phyloP scores from a whole-genome alignment of 2,888 invertebrate genomes.

The Sphecodes monilicornis region DNA sequence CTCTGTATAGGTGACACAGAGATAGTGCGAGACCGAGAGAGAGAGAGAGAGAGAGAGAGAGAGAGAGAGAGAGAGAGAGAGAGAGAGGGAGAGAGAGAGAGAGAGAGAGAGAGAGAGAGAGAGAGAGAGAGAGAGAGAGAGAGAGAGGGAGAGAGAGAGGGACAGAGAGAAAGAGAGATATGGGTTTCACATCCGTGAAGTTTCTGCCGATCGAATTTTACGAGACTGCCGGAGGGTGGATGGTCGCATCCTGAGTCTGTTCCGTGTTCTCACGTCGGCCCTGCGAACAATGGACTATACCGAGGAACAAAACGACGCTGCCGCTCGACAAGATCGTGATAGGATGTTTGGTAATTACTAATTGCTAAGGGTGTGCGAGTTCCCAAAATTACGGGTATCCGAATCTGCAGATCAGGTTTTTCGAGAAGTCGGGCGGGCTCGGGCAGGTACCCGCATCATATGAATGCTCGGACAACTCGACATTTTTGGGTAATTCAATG shows the following conservation, averaged over 20 bases:
- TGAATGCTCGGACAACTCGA: no score
- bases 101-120: neutral
- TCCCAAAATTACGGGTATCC: no score
- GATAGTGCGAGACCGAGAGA: neutral
- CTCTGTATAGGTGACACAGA: neutral
- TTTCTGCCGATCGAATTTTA: slow-evolving; percentile 29
- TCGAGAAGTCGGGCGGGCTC: no score
- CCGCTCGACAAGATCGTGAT: slow-evolving; percentile 15
- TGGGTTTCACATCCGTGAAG: neutral
- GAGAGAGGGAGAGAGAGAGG: neutral
- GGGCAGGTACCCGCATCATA: no score
- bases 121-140: neutral
- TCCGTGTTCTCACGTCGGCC: slow-evolving; percentile 1
- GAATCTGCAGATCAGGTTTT: no score
- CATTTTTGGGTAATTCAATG: no score
- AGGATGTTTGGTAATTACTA: slow-evolving; percentile 26
- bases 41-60: neutral
- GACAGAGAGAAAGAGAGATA: neutral
- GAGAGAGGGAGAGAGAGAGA: neutral
- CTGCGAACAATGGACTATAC: neutral
- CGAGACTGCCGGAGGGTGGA: neutral
- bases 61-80: neutral
- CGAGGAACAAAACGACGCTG: slow-evolving; percentile 16
- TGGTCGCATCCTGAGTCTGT: slow-evolving; percentile 9
- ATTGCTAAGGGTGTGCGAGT: no score